These are phyloP conservation scores for Oscheius sp. DNA, from an alignment of 2,888 invertebrate genomes.

Conservation along the genomic window DNA sequence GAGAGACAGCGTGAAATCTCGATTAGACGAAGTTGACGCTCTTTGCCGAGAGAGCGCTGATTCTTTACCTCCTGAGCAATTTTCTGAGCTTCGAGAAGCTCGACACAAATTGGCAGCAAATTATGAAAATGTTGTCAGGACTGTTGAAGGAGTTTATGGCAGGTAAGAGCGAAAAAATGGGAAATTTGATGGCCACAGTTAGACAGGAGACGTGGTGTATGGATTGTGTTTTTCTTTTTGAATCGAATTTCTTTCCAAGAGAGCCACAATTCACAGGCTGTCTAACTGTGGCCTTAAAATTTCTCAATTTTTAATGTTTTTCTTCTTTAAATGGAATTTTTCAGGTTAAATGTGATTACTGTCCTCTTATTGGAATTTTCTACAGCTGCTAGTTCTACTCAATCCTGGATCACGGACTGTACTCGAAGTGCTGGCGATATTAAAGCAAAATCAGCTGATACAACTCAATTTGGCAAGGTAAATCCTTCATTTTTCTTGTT, in stretches of 20 bases:
- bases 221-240: too few species aligned
- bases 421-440: conserved; percentile 54
- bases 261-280: too few species aligned
- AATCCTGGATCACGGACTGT: conserved; percentile 68
- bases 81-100: conserved; percentile 79
- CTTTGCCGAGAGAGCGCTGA: conserved; percentile 81
- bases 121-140: conserved; percentile 62
- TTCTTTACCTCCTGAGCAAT: conserved; percentile 90
- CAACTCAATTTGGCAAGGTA: conserved; percentile 19
- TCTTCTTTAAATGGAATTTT: not conserved
- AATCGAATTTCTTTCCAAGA: not conserved
- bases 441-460: conserved; percentile 58
- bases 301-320: too few species aligned
- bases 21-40: conserved; percentile 57
- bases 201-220: too few species aligned
- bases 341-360: conserved; percentile 63
- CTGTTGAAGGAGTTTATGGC: conserved; percentile 54
- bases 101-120: conserved; percentile 58
- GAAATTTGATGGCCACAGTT: too few species aligned
- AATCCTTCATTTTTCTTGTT: too few species aligned
- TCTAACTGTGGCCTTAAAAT: too few species aligned
- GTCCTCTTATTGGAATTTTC: conserved; percentile 66
- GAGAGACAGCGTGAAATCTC: conserved; percentile 49
- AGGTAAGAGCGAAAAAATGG: conserved; percentile 42
- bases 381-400: conserved; percentile 58